Percentiles rank a stretch among this genome's conserved stretches.
These are phyloP conservation scores for Hiodon alosoides DNA, from an alignment of 2,113 vertebrate genomes.

Conservation along the genomic window DNA sequence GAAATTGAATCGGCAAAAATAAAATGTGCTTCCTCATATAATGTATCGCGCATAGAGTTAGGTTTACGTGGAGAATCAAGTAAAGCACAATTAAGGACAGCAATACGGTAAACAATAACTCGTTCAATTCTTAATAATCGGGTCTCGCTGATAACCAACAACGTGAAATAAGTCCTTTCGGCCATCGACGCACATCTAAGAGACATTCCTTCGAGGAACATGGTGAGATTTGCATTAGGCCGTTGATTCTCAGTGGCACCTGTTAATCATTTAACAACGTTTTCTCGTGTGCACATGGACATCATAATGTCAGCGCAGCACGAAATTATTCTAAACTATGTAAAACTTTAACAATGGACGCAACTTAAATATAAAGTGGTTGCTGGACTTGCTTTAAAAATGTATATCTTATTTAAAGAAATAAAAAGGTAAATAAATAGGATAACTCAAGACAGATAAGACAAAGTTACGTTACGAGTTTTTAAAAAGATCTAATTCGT, in stretches of 20 bases:
- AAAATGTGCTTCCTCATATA: too few species aligned
- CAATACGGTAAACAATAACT: not conserved
- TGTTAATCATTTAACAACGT: slow-evolving; percentile 23
- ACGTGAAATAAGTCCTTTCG: not conserved
- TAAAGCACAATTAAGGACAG: not conserved
- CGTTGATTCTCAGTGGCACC: slow-evolving; percentile 8
- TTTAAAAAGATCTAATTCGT: too few species aligned
- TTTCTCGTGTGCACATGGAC: not conserved
- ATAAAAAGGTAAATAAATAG: too few species aligned
- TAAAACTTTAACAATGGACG: not conserved
- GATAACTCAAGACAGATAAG: too few species aligned
- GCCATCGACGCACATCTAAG: too few species aligned
- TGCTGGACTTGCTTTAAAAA: too few species aligned
- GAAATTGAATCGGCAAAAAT: too few species aligned
- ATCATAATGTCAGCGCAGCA: not conserved
- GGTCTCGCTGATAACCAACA: not conserved
- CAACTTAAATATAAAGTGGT: too few species aligned
- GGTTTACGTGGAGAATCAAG: not conserved
- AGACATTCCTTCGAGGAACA: slow-evolving; percentile 11
- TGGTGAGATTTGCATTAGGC: slow-evolving; percentile 9
- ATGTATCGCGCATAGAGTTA: too few species aligned
- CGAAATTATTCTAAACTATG: not conserved
- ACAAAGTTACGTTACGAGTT: too few species aligned
- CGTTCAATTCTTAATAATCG: not conserved
- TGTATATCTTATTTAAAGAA: too few species aligned